Conservation (phyloP, 2,888 invertebrate species). For the Oegoconia quadripuncta region DNA sequence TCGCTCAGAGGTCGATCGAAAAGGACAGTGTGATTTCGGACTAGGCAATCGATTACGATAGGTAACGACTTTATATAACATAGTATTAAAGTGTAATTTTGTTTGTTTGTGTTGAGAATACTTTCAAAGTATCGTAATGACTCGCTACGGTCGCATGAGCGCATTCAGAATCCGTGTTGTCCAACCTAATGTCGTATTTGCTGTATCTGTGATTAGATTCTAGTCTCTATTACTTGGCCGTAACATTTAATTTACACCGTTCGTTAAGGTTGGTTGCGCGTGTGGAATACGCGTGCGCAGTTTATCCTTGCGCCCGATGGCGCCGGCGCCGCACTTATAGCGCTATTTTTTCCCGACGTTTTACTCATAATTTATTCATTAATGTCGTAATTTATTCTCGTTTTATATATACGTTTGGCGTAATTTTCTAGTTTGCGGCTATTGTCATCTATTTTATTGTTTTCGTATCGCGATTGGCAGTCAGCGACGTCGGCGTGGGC, state of each 20-base stretch:
- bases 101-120: slow-evolving; percentile 48
- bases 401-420: slow-evolving; percentile 46
- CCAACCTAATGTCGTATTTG: slow-evolving; percentile 43
- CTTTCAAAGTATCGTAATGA: slow-evolving; percentile 70
- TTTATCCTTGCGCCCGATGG: slow-evolving; percentile 66
- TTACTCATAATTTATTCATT: slow-evolving; percentile 73
- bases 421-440: slow-evolving; percentile 62
- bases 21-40: slow-evolving; percentile 39
- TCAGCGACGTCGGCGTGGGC: slow-evolving; percentile 31
- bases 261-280: slow-evolving; percentile 32
- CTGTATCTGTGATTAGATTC: slow-evolving; percentile 20
- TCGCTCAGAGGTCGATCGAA: slow-evolving; percentile 39
- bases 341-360: slow-evolving; percentile 70
- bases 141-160: slow-evolving; percentile 76
- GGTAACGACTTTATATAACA: slow-evolving; percentile 50
- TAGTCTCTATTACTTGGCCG: slow-evolving; percentile 25
- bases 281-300: slow-evolving; percentile 49
- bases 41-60: slow-evolving; percentile 36
- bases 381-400: slow-evolving; percentile 62
- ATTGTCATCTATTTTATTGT: slow-evolving; percentile 50
- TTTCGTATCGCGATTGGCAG: slow-evolving; percentile 35
- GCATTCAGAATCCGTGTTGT: slow-evolving; percentile 55
- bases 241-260: slow-evolving; percentile 38
- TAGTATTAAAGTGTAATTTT: slow-evolving; percentile 54
- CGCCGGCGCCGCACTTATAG: slow-evolving; percentile 72